Evolutionary conservation across 2,888 invertebrate species (phyloP).

Genomic region (Apodemia mormo): DNA sequence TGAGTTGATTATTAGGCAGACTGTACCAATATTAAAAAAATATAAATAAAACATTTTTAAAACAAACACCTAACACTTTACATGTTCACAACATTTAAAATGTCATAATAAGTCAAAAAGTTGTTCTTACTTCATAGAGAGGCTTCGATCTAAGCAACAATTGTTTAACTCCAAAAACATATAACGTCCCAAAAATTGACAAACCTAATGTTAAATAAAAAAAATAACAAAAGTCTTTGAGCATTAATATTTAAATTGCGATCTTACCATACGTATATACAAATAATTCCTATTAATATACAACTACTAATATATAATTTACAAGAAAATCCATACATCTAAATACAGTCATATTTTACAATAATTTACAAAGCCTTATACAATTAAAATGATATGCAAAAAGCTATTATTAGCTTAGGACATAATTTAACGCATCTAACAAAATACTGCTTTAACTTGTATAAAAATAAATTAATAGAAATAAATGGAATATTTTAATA

Average conservation of each 20-base stretch:
- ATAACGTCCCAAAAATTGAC: constrained; percentile 9
- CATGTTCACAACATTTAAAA: no score
- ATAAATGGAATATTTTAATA: constrained; percentile 12
- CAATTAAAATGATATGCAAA: constrained; percentile 76
- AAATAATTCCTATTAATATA: constrained; percentile 68
- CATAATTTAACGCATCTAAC: constrained; percentile 6
- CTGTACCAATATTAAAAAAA: no score
- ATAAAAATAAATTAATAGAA: constrained; percentile 14
- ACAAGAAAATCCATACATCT: constrained; percentile 58
- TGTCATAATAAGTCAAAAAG: no score
- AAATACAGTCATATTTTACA: constrained; percentile 77
- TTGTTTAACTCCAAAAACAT: constrained; percentile 31
- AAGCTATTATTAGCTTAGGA: constrained; percentile 60
- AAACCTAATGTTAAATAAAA: constrained; percentile 34
- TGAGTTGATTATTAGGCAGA: no score
- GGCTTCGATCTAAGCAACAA: constrained; percentile 29
- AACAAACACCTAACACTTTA: no score
- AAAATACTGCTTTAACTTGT: constrained; percentile 11
- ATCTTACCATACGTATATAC: constrained; percentile 58
- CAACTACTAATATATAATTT: constrained; percentile 52
- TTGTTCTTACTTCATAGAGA: constrained; percentile 19
- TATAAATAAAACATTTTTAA: no score
- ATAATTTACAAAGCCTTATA: constrained; percentile 76
- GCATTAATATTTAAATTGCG: constrained; percentile 46
- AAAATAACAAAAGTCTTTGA: constrained; percentile 45